phyloP scores from a whole-genome alignment of 2,888 invertebrate genomes.

The Hipparchia semele region DNA sequence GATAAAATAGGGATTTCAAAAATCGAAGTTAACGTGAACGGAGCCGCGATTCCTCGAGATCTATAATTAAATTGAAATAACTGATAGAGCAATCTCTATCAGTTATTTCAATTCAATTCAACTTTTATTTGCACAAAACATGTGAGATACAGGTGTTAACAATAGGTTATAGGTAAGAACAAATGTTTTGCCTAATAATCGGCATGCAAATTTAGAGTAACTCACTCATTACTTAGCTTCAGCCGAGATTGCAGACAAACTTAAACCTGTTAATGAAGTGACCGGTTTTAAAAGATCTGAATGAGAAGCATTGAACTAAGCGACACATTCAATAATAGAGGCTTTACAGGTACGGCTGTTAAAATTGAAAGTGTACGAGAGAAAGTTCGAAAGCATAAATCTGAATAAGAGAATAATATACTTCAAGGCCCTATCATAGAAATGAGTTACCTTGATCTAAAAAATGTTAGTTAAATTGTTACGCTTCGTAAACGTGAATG shows the following conservation, averaged over 20 bases:
- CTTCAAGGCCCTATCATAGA: slow-evolving; percentile 16
- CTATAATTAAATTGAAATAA: too few species aligned
- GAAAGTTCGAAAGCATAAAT: slow-evolving; percentile 37
- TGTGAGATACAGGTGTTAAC: too few species aligned
- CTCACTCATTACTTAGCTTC: neutral
- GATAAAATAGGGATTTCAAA: too few species aligned
- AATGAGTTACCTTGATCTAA: slow-evolving; percentile 16
- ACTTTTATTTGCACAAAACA: too few species aligned
- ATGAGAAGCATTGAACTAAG: neutral
- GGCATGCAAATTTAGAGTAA: too few species aligned
- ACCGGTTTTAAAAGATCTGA: neutral
- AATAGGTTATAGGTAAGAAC: too few species aligned
- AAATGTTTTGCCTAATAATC: too few species aligned
- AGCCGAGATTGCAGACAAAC: too few species aligned
- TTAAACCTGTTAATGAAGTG: slow-evolving; percentile 3
- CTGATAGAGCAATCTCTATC: too few species aligned
- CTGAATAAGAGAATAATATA: slow-evolving; percentile 1
- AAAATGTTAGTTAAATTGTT: slow-evolving; percentile 18
- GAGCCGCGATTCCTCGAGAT: too few species aligned
- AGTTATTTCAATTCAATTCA: too few species aligned
- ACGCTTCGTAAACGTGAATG: slow-evolving; percentile 5
- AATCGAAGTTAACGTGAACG: too few species aligned
- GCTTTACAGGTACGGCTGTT: slow-evolving; percentile 12
- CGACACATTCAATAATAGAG: slow-evolving; percentile 24
- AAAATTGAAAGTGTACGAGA: slow-evolving; percentile 39